Evolutionary conservation across 92 coral and sea anemone species (phyloP), one percentile per base, ranked within the genome.

Genomic region (Blastomussa wellsi): DNA sequence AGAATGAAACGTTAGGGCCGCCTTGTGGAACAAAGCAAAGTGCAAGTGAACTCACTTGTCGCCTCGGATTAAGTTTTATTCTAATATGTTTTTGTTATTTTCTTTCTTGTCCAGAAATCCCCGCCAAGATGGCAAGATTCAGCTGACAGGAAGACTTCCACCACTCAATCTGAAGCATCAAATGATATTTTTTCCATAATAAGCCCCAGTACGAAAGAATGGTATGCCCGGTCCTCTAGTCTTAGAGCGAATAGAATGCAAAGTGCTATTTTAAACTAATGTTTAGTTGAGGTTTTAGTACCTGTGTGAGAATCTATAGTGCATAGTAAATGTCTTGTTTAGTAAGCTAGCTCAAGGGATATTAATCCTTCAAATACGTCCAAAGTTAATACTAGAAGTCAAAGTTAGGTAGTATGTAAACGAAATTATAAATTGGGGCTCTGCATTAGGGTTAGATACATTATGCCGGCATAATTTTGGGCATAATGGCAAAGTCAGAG

Each of bases 51-150:
- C n/a, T n/a, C n/a, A n/a, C 44, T 39, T 39, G 3, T 39, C 3
- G 44, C 44, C 44, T 3, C 59, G n/a, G 62, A 35, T 19, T 16
- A 69, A 4, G n/a, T 49, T 28, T 57, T 48, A 31, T 74, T 5
- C 59, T 60, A 55, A 79, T 29, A 35, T 10, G 5, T 79, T 12
- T 14, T 66, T 80, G 53, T 16, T 71, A 33, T 36, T 76, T 9
- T 72, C 74, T 28, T 39, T 79, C 44, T 57, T 20, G 67, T 83
- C 87, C 82, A 55, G 89, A 90, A 72, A 87, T 89, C 47, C 93
- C 95, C 52, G 78, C 90, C 72, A 94, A 94, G 86, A 88, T 94
- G 62, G 93, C 95, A 28, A 69, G 98, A 80, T 94, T 92, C 57
- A 94, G 98, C 86, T 94, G 95, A 92, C 98, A 86, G 59, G 86